Evolutionary conservation across 2,113 vertebrate genomes (phyloP).

Genomic region (cattle (Bos taurus)): ARS-UCD2.0 NC_037332.1:108717001-108717500

Average conservation of each 20-base stretch:
- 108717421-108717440: neutral
- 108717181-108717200: constrained; percentile 48
- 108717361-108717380: neutral
- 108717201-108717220: neutral
- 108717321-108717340: neutral
- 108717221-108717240: neutral
- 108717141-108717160: constrained; percentile 66
- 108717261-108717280: neutral
- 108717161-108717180: constrained; percentile 66
- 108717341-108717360: neutral
- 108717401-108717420: neutral
- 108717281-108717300: neutral
- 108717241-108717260: neutral
- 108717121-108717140: constrained; percentile 83
- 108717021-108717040: constrained; percentile 78
- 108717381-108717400: neutral
- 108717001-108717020: constrained; percentile 67
- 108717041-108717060: constrained; percentile 81
- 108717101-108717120: constrained; percentile 86
- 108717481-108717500: neutral
- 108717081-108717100: constrained; percentile 83
- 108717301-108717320: neutral
- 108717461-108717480: constrained; percentile 10
- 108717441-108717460: neutral
- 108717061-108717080: constrained; percentile 83